Percentiles rank a stretch among this genome's conserved stretches.
Evolutionary conservation across 2,888 invertebrate species (phyloP).

Genomic region (Panorpa germanica): DNA sequence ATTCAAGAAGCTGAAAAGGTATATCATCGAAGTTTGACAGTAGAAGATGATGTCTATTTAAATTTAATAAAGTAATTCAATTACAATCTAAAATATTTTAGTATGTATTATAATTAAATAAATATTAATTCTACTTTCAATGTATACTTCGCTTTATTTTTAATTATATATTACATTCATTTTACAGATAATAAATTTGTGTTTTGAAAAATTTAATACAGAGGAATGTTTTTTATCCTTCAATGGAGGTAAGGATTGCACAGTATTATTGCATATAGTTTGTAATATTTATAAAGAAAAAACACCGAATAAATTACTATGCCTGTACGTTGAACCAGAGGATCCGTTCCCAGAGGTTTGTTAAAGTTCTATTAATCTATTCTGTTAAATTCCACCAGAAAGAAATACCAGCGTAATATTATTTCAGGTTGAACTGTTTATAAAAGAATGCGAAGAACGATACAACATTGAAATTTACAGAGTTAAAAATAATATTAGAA

Average conservation of each 20-base stretch:
- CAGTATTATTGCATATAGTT: conserved; percentile 62
- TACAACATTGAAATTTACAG: conserved; percentile 57
- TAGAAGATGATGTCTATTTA: no score
- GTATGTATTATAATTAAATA: no score
- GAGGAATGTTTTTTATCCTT: conserved; percentile 78
- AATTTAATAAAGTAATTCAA: no score
- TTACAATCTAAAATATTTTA: no score
- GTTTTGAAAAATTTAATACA: conserved; percentile 40
- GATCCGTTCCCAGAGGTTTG: conserved; percentile 76
- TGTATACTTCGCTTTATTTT: no score
- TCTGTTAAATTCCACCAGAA: no score
- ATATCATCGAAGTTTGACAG: no score
- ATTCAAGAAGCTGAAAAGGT: no score
- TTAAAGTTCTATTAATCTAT: no score
- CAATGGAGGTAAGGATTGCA: conserved; percentile 98
- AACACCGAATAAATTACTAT: conserved; percentile 31
- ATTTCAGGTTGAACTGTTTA: conserved; percentile 74
- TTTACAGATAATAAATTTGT: conserved; percentile 38
- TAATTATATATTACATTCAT: no score
- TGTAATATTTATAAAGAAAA: conserved; percentile 20
- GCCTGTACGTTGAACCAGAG: conserved; percentile 63
- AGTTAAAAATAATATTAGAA: conserved; percentile 49
- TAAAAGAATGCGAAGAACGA: conserved; percentile 43
- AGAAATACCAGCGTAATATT: no score
- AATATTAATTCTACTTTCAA: conserved; percentile 4